A percentile compares a stretch with the other conserved stretches of the same genome.
Conservation (phyloP, 1,140 invertebrate genomes). For the Cepaea nemoralis region DNA sequence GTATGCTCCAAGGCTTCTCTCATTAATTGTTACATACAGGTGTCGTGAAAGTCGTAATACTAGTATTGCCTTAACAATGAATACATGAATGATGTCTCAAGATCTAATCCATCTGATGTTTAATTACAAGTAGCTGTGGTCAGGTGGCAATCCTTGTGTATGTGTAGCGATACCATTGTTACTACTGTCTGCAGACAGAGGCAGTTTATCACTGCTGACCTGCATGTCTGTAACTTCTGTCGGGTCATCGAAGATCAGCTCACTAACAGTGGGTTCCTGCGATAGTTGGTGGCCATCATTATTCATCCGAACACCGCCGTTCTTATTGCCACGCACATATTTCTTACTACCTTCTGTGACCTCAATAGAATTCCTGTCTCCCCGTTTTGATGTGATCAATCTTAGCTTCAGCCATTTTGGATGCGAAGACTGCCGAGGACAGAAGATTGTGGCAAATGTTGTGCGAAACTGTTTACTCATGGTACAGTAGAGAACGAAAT, state of each 20-base stretch:
- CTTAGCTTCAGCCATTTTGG: conserved; percentile 62
- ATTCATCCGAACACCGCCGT: not conserved
- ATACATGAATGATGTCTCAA: no score
- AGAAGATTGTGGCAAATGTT: conserved; percentile 78
- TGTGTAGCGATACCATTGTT: not conserved
- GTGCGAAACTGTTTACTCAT: conserved; percentile 94
- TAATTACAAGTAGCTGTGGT: not conserved
- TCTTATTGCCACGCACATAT: not conserved
- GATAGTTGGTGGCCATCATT: not conserved
- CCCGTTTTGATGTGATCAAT: conserved; percentile 30
- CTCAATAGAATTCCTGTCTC: conserved; percentile 4
- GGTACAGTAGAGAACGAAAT: conserved; percentile 92
- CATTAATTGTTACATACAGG: no score
- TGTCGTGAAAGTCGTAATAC: no score
- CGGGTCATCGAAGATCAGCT: not conserved
- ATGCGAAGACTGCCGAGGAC: conserved; percentile 55
- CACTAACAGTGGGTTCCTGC: not conserved
- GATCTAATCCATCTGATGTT: no score
- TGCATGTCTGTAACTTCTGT: not conserved
- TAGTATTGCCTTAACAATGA: no score
- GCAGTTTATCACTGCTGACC: not conserved
- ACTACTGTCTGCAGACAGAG: not conserved
- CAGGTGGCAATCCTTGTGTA: not conserved
- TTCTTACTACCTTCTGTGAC: not conserved
- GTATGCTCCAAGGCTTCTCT: no score